phyloP scores from a whole-genome alignment of 2,113 vertebrate species.

The Sphyrna mokarran region DNA sequence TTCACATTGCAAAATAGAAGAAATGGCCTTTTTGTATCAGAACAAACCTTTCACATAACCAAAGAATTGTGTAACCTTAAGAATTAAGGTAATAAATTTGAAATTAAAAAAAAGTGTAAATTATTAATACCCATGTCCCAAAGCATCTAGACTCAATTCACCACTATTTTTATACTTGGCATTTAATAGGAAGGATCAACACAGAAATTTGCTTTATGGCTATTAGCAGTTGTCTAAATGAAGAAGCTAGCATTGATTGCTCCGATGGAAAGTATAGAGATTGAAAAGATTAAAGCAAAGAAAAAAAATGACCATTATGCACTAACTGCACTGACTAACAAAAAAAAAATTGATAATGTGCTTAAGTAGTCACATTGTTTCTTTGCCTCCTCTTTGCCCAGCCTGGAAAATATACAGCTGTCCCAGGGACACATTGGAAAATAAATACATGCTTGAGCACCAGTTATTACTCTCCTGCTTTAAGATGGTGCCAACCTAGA shows the following conservation, averaged over 20 bases:
- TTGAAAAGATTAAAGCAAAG: background rate
- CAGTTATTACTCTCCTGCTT: background rate
- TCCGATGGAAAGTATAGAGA: background rate
- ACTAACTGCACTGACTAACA: background rate
- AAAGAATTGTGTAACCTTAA: background rate
- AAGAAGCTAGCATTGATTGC: background rate
- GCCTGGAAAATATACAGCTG: background rate
- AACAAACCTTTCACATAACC: background rate
- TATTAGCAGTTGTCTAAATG: background rate
- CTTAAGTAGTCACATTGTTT: background rate
- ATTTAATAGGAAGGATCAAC: background rate
- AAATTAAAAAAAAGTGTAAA: background rate
- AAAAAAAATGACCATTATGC: background rate
- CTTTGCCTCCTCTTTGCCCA: background rate
- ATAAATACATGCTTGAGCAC: background rate
- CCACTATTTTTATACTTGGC: background rate
- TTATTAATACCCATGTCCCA: background rate
- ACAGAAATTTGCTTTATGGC: background rate
- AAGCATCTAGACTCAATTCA: background rate
- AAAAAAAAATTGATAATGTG: background rate
- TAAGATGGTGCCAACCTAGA: background rate
- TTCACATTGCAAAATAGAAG: background rate
- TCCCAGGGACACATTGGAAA: background rate
- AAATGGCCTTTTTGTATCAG: background rate
- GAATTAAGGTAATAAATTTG: background rate